These are phyloP conservation scores for Zaprionus tsacasi DNA, from an alignment of 1,140 invertebrate species.

Conservation along the genomic window DNA sequence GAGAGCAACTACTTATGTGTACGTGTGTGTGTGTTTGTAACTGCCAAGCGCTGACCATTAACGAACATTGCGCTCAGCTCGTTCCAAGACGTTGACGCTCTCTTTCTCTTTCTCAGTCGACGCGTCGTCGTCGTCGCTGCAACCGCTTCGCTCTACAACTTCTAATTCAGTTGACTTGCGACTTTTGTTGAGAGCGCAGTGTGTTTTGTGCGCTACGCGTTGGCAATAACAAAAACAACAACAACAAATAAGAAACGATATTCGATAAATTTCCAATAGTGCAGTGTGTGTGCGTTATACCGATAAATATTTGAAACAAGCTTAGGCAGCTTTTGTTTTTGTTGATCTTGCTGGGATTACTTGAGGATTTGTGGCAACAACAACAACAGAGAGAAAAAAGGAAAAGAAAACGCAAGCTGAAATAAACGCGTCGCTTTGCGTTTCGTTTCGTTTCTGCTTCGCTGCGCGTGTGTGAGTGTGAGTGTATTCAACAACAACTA, in stretches of 20 bases:
- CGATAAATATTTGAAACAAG: background rate
- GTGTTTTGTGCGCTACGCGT: constrained; percentile 31
- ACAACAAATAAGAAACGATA: constrained; percentile 45
- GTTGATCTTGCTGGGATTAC: background rate
- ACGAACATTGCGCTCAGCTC: constrained; percentile 38
- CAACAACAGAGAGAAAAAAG: background rate
- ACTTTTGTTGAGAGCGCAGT: constrained; percentile 59
- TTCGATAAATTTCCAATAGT: constrained; percentile 23
- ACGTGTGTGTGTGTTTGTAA: constrained; percentile 33
- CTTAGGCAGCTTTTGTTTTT: background rate
- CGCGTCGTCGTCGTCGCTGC: constrained; percentile 24
- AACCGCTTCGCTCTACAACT: constrained; percentile 48
- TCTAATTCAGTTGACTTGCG: constrained; percentile 62
- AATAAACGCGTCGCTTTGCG: constrained; percentile 63
- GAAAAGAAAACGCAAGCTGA: constrained; percentile 31
- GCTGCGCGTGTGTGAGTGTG: constrained; percentile 49
- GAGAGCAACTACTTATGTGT: constrained; percentile 19
- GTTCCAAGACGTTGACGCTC: constrained; percentile 30
- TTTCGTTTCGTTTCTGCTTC: constrained; percentile 67
- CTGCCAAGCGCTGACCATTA: constrained; percentile 70
- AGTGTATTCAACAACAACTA: constrained; percentile 55
- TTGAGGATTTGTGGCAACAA: constrained; percentile 21
- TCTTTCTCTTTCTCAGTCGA: constrained; percentile 19
- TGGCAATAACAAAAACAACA: constrained; percentile 15
- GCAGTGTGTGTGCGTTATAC: constrained; percentile 19